These are phyloP conservation scores for Clarias magur DNA, from an alignment of 2,113 vertebrate genomes.

Conservation along the genomic window DNA sequence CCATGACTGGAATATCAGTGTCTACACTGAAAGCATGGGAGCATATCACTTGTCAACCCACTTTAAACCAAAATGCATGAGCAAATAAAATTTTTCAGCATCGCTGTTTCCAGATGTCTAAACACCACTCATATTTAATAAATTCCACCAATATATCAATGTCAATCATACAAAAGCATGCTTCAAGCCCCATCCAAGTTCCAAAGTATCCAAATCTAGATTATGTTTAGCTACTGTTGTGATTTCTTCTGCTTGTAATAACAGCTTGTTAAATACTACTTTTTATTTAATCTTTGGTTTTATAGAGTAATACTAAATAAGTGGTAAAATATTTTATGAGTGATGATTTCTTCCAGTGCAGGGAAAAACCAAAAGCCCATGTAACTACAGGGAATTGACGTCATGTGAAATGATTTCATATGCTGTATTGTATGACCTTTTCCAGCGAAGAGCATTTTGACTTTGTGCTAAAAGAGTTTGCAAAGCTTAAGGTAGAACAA, in stretches of 20 bases:
- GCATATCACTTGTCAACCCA: conserved; percentile 4
- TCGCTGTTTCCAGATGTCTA: background rate
- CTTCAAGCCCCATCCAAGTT: background rate
- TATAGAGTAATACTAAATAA: background rate
- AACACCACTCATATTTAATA: background rate
- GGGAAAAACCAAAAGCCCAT: background rate
- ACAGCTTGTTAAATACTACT: background rate
- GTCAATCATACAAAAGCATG: background rate
- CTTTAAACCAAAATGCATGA: background rate
- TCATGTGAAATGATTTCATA: background rate
- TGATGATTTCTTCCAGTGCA: background rate
- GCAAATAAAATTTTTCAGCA: background rate
- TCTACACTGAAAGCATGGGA: background rate
- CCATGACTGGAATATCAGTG: background rate
- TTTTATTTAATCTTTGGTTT: background rate
- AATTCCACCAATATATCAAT: background rate
- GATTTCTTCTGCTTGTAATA: background rate
- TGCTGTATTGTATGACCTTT: background rate
- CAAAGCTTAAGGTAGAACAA: background rate
- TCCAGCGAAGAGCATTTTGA: background rate
- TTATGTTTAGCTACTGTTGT: background rate
- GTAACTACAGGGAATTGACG: background rate
- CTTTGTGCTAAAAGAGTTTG: background rate
- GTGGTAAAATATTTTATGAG: background rate
- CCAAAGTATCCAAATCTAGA: background rate